These are phyloP conservation scores for Spongia lamella DNA, from an alignment of 37 sponge, comb jelly and placozoan species.

Conservation along the genomic window DNA sequence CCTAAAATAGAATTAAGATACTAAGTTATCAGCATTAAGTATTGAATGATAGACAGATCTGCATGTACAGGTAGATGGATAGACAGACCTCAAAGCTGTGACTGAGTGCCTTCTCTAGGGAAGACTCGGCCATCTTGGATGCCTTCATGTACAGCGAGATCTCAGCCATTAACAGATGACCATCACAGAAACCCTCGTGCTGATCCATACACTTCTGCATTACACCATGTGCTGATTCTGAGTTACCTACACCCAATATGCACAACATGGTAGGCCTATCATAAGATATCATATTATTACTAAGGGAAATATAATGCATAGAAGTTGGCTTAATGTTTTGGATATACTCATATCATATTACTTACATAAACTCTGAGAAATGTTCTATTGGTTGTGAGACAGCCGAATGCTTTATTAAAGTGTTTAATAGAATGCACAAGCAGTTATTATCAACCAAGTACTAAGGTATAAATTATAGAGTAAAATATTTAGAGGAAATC, in stretches of 20 bases:
- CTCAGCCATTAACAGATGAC: conserved; percentile 82
- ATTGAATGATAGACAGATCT: too few relatives aligned
- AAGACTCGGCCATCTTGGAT: conserved; percentile 24
- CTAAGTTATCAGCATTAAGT: too few relatives aligned
- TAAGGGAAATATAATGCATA: not conserved
- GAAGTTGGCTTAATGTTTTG: not conserved
- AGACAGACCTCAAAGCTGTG: conserved; percentile 81
- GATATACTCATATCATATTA: too few relatives aligned
- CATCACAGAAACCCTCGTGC: conserved; percentile 58
- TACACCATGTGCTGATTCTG: conserved; percentile 46
- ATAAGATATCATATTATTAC: not conserved
- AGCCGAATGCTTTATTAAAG: too few relatives aligned
- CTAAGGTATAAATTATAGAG: not conserved
- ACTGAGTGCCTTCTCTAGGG: conserved; percentile 84
- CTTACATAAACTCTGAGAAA: too few relatives aligned
- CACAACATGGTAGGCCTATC: too few relatives aligned
- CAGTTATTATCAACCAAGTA: too few relatives aligned
- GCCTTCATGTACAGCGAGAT: conserved; percentile 65
- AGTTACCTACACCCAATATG: conserved; percentile 50
- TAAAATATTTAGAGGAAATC: not conserved
- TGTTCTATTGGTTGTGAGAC: too few relatives aligned
- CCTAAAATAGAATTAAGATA: too few relatives aligned
- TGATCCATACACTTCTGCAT: conserved; percentile 61
- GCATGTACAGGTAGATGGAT: conserved; percentile 22
- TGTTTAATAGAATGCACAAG: too few relatives aligned